These are phyloP conservation scores for Mesochorus sp. DNA, from an alignment of 2,888 invertebrate genomes.

Conservation along the genomic window DNA sequence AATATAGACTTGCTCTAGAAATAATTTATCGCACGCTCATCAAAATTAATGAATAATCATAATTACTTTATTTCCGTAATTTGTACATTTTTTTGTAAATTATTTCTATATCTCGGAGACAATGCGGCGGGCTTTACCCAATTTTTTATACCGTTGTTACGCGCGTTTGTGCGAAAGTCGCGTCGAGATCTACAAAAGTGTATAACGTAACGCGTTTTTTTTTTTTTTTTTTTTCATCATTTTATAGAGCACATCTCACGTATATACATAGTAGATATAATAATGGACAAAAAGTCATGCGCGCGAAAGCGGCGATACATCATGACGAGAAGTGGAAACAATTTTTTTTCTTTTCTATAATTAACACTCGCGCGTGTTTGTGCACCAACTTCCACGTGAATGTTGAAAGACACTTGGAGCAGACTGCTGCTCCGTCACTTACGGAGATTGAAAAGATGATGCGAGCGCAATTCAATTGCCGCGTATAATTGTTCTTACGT, in stretches of 20 bases:
- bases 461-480: conserved; percentile 48
- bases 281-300: too few species aligned
- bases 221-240: neutral
- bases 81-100: too few species aligned
- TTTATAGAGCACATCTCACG: neutral
- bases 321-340: conserved; percentile 23
- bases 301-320: neutral
- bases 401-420: conserved; percentile 33
- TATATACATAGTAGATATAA: neutral
- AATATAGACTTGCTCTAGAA: too few species aligned
- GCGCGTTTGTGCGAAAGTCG: conserved; percentile 42
- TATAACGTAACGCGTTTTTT: conserved; percentile 13
- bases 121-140: conserved; percentile 2
- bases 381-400: conserved; percentile 12
- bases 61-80: too few species aligned
- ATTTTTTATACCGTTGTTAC: conserved; percentile 34
- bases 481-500: conserved; percentile 21
- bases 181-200: conserved; percentile 30
- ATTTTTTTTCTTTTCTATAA: conserved; percentile 20
- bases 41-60: too few species aligned
- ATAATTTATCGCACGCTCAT: too few species aligned
- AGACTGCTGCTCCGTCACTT: conserved; percentile 20
- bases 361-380: neutral
- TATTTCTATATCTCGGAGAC: too few species aligned
- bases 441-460: conserved; percentile 36